A percentile compares a stretch with the other conserved stretches of the same genome.
Evolutionary conservation across 1,140 invertebrate genomes (phyloP).

Genomic region (Drosophila tristis): DNA sequence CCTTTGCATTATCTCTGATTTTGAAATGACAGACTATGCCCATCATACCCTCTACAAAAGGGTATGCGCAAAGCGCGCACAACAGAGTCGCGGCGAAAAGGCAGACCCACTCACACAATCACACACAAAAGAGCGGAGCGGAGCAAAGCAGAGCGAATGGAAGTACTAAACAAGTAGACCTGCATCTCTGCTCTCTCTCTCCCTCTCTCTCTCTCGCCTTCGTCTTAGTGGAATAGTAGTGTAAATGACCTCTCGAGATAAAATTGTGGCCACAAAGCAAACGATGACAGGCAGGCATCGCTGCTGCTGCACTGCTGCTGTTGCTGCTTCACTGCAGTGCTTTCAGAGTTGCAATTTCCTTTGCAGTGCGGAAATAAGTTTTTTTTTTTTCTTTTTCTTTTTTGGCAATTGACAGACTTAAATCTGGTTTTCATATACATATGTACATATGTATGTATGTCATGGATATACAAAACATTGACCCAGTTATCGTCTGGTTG

Average conservation of each 20-base stretch:
- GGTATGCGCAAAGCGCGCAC: slow-evolving; percentile 6
- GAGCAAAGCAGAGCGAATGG: slow-evolving; percentile 4
- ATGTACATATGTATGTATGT: not conserved
- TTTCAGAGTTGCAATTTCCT: slow-evolving; percentile 66
- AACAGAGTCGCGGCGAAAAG: not conserved
- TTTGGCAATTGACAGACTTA: slow-evolving; percentile 52
- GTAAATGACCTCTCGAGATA: slow-evolving; percentile 81
- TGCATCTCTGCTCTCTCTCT: slow-evolving; percentile 23
- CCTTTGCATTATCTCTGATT: no score
- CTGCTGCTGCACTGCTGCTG: slow-evolving; percentile 25
- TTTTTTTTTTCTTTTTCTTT: slow-evolving; percentile 34
- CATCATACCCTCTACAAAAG: not conserved
- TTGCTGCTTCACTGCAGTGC: slow-evolving; percentile 13
- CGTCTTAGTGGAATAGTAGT: slow-evolving; percentile 62
- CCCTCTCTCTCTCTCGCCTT: slow-evolving; percentile 23
- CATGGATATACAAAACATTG: slow-evolving; percentile 36
- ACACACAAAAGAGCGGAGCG: slow-evolving; percentile 8
- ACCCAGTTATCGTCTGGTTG: slow-evolving; percentile 45
- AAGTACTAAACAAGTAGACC: slow-evolving; percentile 26
- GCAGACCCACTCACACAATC: slow-evolving; percentile 12
- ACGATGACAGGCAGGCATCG: slow-evolving; percentile 53
- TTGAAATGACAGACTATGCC: not conserved
- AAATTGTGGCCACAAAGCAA: slow-evolving; percentile 71
- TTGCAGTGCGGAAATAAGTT: slow-evolving; percentile 62
- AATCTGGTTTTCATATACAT: slow-evolving; percentile 40